Evolutionary conservation across 2,797 vertebrate genomes (phyloP).

Genomic region (Malacoctenus gilli): DNA sequence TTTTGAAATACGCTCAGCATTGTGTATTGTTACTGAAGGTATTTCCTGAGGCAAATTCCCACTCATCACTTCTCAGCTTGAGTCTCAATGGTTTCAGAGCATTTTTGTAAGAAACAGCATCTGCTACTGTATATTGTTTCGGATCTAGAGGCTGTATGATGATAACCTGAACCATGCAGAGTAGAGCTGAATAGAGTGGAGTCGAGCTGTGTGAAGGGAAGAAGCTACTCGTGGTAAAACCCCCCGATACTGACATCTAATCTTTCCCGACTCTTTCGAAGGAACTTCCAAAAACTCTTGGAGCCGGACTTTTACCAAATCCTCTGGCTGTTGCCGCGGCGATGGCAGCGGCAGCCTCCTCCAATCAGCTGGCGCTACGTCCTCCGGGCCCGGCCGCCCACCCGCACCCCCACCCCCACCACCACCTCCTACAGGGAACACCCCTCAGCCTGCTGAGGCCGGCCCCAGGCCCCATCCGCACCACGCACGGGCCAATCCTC

Average conservation of each 20-base stretch:
- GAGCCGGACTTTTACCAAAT: constrained; percentile 85
- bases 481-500: constrained; percentile 87
- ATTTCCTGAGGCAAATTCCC: too few species aligned
- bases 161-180: too few species aligned
- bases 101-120: too few species aligned
- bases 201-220: too few species aligned
- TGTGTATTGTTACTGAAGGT: too few species aligned
- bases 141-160: too few species aligned
- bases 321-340: constrained; percentile 86
- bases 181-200: too few species aligned
- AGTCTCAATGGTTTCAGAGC: too few species aligned
- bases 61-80: too few species aligned
- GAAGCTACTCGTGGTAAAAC: too few species aligned
- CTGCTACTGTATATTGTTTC: too few species aligned
- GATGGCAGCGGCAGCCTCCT: constrained; percentile 86
- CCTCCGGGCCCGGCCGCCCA: constrained; percentile 60
- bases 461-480: constrained; percentile 88
- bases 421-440: constrained; percentile 85
- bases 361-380: constrained; percentile 84
- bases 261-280: constrained; percentile 70
- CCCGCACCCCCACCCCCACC: constrained; percentile 71
- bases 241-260: constrained; percentile 1
- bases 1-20: too few species aligned
- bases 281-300: constrained; percentile 87
- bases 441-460: constrained; percentile 86